Conservation (phyloP, 2,888 invertebrate species). For the Lasioglossum zephyrum region DNA sequence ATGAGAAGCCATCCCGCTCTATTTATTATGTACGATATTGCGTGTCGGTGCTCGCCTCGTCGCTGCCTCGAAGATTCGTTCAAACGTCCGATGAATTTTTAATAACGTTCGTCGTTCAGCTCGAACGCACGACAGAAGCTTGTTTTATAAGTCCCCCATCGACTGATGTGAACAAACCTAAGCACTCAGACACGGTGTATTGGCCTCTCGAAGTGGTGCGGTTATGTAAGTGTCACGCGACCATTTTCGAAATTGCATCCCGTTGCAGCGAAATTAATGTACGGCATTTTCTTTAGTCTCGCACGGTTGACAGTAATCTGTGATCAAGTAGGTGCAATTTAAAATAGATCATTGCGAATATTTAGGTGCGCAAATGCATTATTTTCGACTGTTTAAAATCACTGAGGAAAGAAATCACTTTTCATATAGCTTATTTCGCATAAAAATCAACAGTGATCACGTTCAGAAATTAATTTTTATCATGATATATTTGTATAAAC, state of each 20-base stretch:
- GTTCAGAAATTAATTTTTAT: not conserved
- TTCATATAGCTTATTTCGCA: not conserved
- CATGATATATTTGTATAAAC: too few relatives aligned
- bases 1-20: not conserved
- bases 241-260: not conserved
- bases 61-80: not conserved
- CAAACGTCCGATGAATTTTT: not conserved
- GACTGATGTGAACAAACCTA: not conserved
- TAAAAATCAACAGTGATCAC: not conserved
- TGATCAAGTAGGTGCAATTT: not conserved
- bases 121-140: not conserved
- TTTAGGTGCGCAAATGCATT: not conserved
- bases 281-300: not conserved
- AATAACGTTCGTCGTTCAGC: not conserved
- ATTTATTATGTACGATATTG: constrained; percentile 25
- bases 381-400: not conserved
- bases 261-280: not conserved
- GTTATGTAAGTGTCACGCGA: constrained; percentile 25
- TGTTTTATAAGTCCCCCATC: not conserved
- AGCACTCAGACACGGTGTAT: not conserved
- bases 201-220: constrained; percentile 12
- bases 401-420: not conserved
- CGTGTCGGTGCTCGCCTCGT: constrained; percentile 19
- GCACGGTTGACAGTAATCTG: too few relatives aligned
- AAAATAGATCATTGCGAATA: not conserved